These are phyloP conservation scores for Mylabris sibirica DNA, from an alignment of 2,888 invertebrate genomes.

Conservation along the genomic window DNA sequence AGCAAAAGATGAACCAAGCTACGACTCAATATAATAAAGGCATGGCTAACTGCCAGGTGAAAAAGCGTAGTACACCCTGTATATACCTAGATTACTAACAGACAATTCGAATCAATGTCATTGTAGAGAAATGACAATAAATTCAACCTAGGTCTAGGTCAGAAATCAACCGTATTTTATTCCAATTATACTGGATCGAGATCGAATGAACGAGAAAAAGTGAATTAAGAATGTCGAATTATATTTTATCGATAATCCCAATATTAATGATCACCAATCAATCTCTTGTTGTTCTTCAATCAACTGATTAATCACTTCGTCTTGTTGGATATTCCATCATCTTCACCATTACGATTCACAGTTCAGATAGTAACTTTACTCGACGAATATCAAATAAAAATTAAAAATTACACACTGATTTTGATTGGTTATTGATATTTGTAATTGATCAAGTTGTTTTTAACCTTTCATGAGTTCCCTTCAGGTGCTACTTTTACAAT, in stretches of 20 bases:
- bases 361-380: conserved; percentile 31
- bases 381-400: background rate
- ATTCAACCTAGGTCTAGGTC: conserved; percentile 43
- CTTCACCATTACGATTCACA: conserved; percentile 35
- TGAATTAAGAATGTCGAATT: background rate
- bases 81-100: background rate
- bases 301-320: conserved; percentile 16
- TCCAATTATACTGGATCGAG: background rate
- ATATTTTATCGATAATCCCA: background rate
- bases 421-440: conserved; percentile 49
- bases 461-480: conserved; percentile 43
- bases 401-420: conserved; percentile 36
- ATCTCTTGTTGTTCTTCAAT: background rate
- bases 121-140: conserved; percentile 34
- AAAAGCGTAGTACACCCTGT: no score
- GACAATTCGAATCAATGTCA: conserved; percentile 15
- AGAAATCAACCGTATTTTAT: conserved; percentile 31
- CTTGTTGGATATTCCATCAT: conserved; percentile 33
- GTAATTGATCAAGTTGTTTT: conserved; percentile 52
- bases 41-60: no score
- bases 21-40: no score
- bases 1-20: no score
- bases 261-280: background rate
- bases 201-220: background rate
- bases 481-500: background rate